Percentiles rank a stretch among this genome's conserved stretches.
Evolutionary conservation across 1,140 invertebrate genomes (phyloP).

Genomic region (Nasonia longicornis): DNA sequence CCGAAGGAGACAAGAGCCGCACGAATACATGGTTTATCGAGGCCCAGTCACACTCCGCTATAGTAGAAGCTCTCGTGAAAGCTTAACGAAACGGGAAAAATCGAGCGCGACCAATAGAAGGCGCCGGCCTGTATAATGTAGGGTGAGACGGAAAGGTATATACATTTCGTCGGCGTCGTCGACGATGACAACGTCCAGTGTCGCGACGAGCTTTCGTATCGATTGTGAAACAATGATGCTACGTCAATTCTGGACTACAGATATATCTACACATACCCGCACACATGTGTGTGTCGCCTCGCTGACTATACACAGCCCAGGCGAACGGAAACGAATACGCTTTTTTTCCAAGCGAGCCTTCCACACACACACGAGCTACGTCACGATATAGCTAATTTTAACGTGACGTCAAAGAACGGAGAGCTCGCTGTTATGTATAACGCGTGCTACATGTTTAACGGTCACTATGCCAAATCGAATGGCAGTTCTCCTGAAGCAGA

Average conservation of each 20-base stretch:
- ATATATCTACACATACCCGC: not conserved
- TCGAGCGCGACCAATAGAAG: not conserved
- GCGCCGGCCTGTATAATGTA: not conserved
- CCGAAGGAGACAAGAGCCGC: not conserved
- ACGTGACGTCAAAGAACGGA: slow-evolving; percentile 3
- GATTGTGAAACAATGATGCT: slow-evolving; percentile 20
- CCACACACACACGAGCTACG: not conserved
- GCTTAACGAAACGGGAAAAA: slow-evolving; percentile 20
- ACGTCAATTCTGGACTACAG: not conserved
- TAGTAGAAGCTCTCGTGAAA: not conserved
- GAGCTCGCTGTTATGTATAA: not conserved
- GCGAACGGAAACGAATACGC: not conserved
- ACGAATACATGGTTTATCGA: not conserved
- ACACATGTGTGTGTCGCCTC: not conserved
- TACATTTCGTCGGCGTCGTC: not conserved
- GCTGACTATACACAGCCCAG: not conserved
- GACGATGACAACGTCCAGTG: slow-evolving; percentile 6
- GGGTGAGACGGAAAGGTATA: not conserved
- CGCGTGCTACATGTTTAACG: no score
- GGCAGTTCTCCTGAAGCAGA: not conserved
- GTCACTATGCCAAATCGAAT: not conserved
- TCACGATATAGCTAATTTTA: not conserved
- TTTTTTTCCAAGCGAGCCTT: not conserved
- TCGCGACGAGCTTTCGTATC: not conserved
- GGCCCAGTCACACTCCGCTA: not conserved